Base-by-base conservation (phyloP, 2,888 invertebrate genomes). In the Andrena bicolor region DNA sequence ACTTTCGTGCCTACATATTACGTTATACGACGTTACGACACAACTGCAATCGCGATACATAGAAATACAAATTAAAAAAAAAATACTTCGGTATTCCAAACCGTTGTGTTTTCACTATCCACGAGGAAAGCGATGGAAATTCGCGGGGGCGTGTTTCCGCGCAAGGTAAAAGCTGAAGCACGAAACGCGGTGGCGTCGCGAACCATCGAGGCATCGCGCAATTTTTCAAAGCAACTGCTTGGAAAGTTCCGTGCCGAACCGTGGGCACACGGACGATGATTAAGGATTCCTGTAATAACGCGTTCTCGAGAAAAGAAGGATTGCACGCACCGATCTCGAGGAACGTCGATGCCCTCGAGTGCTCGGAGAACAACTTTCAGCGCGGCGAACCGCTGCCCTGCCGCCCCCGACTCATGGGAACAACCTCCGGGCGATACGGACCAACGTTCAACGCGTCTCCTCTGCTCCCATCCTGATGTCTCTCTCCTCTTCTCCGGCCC, bases 321-420 rank as follows among this genome's bases (percentile, higher is more conserved):
- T 86, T 90, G 90, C 90, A 90, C 88, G 89, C 90, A 90, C 68
- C 81, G 69, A 63, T 77, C 76, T 69, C 63, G 76, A 65, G 80
- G 82, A 76, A 76, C 83, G 68, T 71, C 78, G 76, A 76, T 85
- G 85, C 90, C 90, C 84, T 78, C 82, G 84, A 87, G 83, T 86
- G 68, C 68, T 70, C 80, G 79, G 64, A 75, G 80, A 89, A 86
- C 86, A 86, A 83, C 70, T 80, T 75, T 63, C 74, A 73, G 76
- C 82, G 84, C 76, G 83, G 86, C 85, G 71, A 82, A 65, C 80
- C 78, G 80, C 82, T 83, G 80, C 80, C 66, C 72, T 84, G 87
- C 90, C 91, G 90, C 92, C 92, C 92, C 90, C 92, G 86, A 91
- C 90, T 91, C 92, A 92, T 92, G 92, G 91, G 92, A 92, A 92